Evolutionary conservation across 1,140 invertebrate genomes (phyloP).

Genomic region (Frieseomelitta varia): DNA sequence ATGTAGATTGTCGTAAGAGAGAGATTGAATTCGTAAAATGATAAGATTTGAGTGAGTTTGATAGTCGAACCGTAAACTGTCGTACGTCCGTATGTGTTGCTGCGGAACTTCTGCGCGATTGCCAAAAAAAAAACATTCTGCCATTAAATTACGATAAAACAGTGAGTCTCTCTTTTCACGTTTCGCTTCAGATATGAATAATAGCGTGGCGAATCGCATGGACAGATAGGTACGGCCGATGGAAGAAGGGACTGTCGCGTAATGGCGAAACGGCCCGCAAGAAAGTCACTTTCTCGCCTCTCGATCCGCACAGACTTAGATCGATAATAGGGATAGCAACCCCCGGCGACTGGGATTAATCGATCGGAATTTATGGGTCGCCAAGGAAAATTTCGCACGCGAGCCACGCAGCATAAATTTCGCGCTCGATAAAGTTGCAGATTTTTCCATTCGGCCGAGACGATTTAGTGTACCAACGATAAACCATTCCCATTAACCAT

Average conservation of each 20-base stretch:
- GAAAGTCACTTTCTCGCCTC: constrained; percentile 46
- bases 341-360: constrained; percentile 37
- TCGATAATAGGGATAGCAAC: constrained; percentile 36
- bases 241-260: constrained; percentile 26
- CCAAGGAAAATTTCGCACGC: constrained; percentile 8
- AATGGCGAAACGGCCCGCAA: constrained; percentile 6
- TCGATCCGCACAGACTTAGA: constrained; percentile 11
- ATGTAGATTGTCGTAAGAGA: too few relatives aligned
- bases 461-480: constrained; percentile 11
- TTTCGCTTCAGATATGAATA: not conserved
- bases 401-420: constrained; percentile 24
- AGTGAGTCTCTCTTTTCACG: not conserved
- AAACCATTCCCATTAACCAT: constrained; percentile 14
- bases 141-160: too few relatives aligned
- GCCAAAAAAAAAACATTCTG: too few relatives aligned
- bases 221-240: constrained; percentile 9
- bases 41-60: too few relatives aligned
- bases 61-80: too few relatives aligned
- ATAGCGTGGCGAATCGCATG: constrained; percentile 16
- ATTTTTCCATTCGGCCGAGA: not conserved
- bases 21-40: too few relatives aligned
- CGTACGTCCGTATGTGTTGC: too few relatives aligned
- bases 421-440: constrained; percentile 22
- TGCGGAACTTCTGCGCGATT: too few relatives aligned
- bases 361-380: constrained; percentile 30